Percentiles rank a stretch among this genome's conserved stretches.
phyloP scores from a whole-genome alignment of 1,140 invertebrate genomes.

The Helicoverpa armigera region DNA sequence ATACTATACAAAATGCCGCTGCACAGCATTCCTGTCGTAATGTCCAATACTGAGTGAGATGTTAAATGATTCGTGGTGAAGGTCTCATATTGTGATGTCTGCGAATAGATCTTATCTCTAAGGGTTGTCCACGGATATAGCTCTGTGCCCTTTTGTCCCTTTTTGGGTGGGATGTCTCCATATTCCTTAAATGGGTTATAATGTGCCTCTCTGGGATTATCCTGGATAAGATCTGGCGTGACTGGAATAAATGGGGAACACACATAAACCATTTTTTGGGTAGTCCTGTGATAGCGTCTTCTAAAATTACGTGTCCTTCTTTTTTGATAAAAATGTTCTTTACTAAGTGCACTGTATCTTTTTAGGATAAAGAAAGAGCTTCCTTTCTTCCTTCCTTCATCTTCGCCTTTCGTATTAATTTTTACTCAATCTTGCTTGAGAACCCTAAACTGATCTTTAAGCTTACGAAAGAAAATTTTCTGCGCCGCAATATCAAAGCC shows the following conservation, averaged over 20 bases:
- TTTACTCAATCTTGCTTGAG: background rate
- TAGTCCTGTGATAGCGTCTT: background rate
- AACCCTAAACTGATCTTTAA: background rate
- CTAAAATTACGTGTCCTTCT: background rate
- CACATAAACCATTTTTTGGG: background rate
- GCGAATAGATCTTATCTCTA: conserved; percentile 10
- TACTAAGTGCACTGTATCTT: too few species aligned
- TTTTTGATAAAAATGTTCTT: too few species aligned
- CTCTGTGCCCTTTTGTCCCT: background rate
- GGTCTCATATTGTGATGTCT: conserved; percentile 30
- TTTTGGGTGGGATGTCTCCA: background rate
- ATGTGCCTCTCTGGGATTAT: background rate
- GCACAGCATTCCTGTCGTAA: conserved; percentile 27
- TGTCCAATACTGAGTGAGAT: conserved; percentile 37
- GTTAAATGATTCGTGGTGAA: conserved; percentile 26
- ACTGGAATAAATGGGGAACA: too few species aligned
- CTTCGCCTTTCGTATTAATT: too few species aligned
- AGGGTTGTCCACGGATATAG: conserved; percentile 13
- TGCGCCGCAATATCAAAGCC: background rate
- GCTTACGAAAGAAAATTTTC: conserved; percentile 32
- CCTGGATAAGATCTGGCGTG: background rate
- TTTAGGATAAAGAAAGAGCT: too few species aligned
- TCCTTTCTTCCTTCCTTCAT: too few species aligned
- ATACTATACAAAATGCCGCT: conserved; percentile 51
- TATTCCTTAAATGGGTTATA: background rate